A percentile compares a stretch with the other conserved stretches of the same genome.
Conservation (phyloP, 2,797 vertebrate genomes). For the Champsocephalus esox region DNA sequence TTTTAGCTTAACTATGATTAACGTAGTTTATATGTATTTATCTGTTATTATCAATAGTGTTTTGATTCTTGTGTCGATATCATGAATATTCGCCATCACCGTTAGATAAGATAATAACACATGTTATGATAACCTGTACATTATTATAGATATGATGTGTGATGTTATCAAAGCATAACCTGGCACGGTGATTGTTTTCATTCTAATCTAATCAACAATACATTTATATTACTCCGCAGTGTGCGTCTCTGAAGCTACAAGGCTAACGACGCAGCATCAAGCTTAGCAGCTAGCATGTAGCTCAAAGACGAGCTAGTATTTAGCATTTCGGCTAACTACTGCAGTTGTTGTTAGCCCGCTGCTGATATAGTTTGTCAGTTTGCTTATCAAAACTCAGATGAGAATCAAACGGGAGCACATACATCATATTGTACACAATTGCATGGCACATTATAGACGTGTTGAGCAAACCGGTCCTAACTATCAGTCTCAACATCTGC, state of each 20-base stretch:
- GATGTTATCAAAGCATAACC: neutral
- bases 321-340: constrained; percentile 31
- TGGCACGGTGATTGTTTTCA: neutral
- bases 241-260: neutral
- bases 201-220: neutral
- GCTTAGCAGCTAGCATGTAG: constrained; percentile 35
- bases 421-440: fast-evolving
- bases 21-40: neutral
- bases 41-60: neutral
- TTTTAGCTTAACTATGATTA: neutral
- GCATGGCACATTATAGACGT: too few species aligned
- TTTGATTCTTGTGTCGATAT: neutral
- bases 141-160: fast-evolving
- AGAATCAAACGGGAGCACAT: fast-evolving
- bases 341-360: constrained; percentile 10
- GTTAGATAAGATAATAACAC: neutral
- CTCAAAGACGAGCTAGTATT: constrained; percentile 32
- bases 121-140: neutral
- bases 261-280: constrained; percentile 17
- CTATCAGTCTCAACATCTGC: constrained; percentile 61
- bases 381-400: fast-evolving
- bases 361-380: neutral
- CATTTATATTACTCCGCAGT: neutral
- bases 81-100: neutral
- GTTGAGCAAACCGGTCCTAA: constrained; percentile 23